phyloP scores from a whole-genome alignment of 1,140 invertebrate genomes.

The Rhizoglyphus robini region DNA sequence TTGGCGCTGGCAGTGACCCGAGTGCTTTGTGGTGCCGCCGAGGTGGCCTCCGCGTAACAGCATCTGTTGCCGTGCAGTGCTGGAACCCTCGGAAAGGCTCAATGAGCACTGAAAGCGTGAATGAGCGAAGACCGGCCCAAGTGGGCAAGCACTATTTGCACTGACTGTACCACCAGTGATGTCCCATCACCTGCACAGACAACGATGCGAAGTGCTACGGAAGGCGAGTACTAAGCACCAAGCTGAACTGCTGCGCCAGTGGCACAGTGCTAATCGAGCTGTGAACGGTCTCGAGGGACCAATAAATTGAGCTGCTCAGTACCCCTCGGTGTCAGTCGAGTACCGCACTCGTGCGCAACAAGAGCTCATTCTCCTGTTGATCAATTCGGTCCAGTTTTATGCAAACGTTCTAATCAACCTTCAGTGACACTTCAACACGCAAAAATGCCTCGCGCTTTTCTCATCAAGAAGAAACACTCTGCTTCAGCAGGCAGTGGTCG shows the following conservation, averaged over 20 bases:
- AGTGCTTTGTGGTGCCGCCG: background rate
- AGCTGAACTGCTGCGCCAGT: background rate
- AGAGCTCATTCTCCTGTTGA: background rate
- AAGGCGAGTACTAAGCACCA: background rate
- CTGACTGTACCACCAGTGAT: too few species aligned
- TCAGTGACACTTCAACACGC: background rate
- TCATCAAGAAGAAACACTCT: constrained; percentile 53
- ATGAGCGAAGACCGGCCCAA: too few species aligned
- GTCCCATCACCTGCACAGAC: too few species aligned
- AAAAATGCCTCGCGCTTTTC: constrained; percentile 39
- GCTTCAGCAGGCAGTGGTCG: constrained; percentile 4
- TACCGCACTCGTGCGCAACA: background rate
- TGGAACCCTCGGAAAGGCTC: background rate
- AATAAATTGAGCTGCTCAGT: constrained; percentile 6
- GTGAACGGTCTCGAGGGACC: background rate
- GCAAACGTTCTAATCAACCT: background rate
- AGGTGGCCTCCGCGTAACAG: background rate
- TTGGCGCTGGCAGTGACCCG: background rate
- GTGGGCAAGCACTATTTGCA: too few species aligned
- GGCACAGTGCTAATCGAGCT: background rate
- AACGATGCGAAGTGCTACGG: background rate
- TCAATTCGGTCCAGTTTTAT: background rate
- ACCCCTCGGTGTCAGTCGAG: background rate
- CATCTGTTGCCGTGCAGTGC: background rate
- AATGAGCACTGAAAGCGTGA: background rate